A percentile compares a stretch with the other conserved stretches of the same genome.
Conservation (phyloP, 2,888 invertebrate genomes). For the Melinaea menophilus region DNA sequence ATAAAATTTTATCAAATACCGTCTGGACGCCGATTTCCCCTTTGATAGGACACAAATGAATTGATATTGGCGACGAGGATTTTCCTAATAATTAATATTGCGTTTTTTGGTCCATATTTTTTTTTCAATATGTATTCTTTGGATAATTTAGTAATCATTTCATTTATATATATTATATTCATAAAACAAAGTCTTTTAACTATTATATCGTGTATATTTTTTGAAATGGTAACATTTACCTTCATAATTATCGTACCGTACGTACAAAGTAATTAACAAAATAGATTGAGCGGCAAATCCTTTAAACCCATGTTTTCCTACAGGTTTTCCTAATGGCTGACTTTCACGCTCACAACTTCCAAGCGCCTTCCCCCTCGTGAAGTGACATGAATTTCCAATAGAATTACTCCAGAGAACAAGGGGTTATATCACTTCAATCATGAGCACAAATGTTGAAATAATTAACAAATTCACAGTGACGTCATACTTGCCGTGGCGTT, state of each 20-base stretch:
- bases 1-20: slow-evolving; percentile 65
- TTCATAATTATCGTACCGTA: slow-evolving; percentile 2
- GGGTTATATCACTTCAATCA: slow-evolving; percentile 20
- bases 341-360: slow-evolving; percentile 54
- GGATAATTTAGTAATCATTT: slow-evolving; percentile 8
- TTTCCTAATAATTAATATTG: too few species aligned
- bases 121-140: too few species aligned
- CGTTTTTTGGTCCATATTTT: too few species aligned
- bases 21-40: slow-evolving; percentile 45
- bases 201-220: too few species aligned
- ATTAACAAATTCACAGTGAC: slow-evolving; percentile 14
- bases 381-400: slow-evolving; percentile 59
- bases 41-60: slow-evolving; percentile 43
- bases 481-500: neutral
- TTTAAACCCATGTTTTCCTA: slow-evolving; percentile 51
- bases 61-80: slow-evolving; percentile 16
- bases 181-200: too few species aligned
- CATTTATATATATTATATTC: too few species aligned
- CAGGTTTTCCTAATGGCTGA: slow-evolving; percentile 61
- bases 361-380: slow-evolving; percentile 44
- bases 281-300: slow-evolving; percentile 52
- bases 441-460: slow-evolving; percentile 17
- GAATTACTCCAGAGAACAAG: slow-evolving; percentile 48
- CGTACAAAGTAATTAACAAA: slow-evolving; percentile 31
- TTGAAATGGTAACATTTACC: too few species aligned